Evolutionary conservation across 2,113 vertebrate genomes (phyloP).

Genomic region (Paraplagusia blochii): DNA sequence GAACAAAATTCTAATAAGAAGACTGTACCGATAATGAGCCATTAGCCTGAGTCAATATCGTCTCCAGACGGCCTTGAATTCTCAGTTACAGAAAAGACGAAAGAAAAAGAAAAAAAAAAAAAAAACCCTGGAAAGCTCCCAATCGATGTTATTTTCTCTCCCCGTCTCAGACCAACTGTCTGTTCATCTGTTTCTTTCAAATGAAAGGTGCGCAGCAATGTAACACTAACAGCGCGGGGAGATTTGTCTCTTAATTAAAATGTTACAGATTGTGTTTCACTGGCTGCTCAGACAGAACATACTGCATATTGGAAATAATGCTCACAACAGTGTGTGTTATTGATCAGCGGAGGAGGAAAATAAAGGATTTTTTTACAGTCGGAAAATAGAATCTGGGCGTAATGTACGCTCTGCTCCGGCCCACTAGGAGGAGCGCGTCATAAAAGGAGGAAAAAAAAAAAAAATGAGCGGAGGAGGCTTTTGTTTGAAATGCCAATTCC

Average conservation of each 20-base stretch:
- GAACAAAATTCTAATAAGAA: conserved; percentile 58
- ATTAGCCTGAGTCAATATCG: conserved; percentile 69
- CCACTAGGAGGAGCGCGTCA: conserved; percentile 19
- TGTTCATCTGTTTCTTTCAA: conserved; percentile 74
- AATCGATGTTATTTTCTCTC: conserved; percentile 72
- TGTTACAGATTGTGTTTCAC: conserved; percentile 66
- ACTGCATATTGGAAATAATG: conserved; percentile 58
- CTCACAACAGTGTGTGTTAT: conserved; percentile 50
- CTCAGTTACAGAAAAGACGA: conserved; percentile 57
- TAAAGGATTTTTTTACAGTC: conserved; percentile 33
- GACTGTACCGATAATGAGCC: conserved; percentile 69
- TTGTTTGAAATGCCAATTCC: conserved; percentile 49
- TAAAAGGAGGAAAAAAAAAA: not conserved
- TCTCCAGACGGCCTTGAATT: conserved; percentile 70
- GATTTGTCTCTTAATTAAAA: conserved; percentile 70
- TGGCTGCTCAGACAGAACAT: conserved; percentile 44
- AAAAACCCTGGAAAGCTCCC: conserved; percentile 69
- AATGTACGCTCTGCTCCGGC: conserved; percentile 5
- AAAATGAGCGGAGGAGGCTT: not conserved
- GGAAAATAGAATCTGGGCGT: not conserved
- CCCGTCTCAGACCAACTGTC: conserved; percentile 74
- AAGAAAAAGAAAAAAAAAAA: conserved; percentile 54
- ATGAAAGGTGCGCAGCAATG: conserved; percentile 72
- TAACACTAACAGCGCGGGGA: conserved; percentile 58
- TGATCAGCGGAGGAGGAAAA: conserved; percentile 51